Evolutionary conservation across 2,888 invertebrate genomes (phyloP).

Genomic region (Melieria crassipennis): DNA sequence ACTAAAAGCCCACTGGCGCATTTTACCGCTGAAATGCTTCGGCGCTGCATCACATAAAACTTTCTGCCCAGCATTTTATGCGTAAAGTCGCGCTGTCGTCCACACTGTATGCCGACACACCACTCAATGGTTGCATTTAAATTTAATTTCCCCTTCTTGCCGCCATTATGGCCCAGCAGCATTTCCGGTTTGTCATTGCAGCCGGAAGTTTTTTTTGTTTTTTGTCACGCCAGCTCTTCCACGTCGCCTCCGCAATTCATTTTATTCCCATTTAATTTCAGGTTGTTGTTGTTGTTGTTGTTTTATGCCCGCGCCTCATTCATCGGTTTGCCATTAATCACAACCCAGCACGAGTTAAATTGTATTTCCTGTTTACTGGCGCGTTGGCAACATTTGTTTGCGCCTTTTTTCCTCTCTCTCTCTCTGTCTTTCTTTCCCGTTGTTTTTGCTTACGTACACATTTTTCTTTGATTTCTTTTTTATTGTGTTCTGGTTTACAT

Average conservation of each 20-base stretch:
- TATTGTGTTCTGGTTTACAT: neutral
- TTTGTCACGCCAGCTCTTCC: neutral
- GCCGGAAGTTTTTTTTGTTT: neutral
- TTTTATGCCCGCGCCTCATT: neutral
- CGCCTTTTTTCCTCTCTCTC: neutral
- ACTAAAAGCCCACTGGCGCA: no score
- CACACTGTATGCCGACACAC: neutral
- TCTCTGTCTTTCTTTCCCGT: neutral
- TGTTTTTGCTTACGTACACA: neutral
- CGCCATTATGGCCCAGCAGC: constrained; percentile 25
- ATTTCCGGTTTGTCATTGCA: constrained; percentile 17
- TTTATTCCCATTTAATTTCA: neutral
- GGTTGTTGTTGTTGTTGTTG: neutral
- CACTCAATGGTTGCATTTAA: constrained; percentile 33
- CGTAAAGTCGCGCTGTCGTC: no score
- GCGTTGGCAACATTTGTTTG: neutral
- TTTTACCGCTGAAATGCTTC: no score
- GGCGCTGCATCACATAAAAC: no score
- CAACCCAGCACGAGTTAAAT: constrained; percentile 12
- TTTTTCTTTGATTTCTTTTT: neutral
- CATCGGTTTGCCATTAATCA: constrained; percentile 9
- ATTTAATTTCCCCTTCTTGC: constrained; percentile 44
- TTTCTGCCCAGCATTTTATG: no score
- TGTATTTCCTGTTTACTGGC: constrained; percentile 26
- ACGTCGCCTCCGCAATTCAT: neutral